Evolutionary conservation across 2,888 invertebrate species (phyloP).

Genomic region (Tholera decimalis): DNA sequence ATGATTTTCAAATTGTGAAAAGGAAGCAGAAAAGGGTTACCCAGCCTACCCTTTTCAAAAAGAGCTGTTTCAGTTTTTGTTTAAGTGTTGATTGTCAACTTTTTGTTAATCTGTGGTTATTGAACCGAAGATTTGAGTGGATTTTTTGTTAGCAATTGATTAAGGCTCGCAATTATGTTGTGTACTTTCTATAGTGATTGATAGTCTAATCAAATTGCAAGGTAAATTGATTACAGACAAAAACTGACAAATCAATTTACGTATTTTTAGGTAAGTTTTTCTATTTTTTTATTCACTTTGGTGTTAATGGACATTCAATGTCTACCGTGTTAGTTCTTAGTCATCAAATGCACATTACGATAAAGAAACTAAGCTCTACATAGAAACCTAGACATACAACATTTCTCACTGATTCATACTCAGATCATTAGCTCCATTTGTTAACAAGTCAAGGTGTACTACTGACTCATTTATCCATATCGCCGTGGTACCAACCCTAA

Average conservation of each 20-base stretch:
- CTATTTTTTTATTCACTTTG: not conserved
- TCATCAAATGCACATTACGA: conserved; percentile 25
- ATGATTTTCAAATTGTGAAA: too few relatives aligned
- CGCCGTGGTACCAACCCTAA: conserved; percentile 32
- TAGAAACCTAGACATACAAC: conserved; percentile 27
- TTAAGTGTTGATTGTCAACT: not conserved
- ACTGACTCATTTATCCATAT: conserved; percentile 31
- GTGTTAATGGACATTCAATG: not conserved
- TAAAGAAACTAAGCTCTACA: conserved; percentile 16
- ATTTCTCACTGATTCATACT: conserved; percentile 45
- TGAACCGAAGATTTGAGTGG: conserved; percentile 21
- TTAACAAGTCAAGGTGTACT: conserved; percentile 49
- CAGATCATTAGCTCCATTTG: conserved; percentile 47
- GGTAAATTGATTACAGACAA: not conserved
- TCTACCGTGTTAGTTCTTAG: not conserved
- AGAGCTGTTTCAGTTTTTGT: not conserved
- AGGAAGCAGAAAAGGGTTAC: too few relatives aligned
- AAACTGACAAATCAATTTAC: not conserved
- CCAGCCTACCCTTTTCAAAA: not conserved
- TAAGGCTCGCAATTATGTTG: conserved; percentile 18
- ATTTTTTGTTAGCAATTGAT: conserved; percentile 35
- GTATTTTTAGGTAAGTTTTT: not conserved
- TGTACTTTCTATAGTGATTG: conserved; percentile 39
- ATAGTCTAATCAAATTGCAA: conserved; percentile 9
- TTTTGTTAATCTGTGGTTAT: conserved; percentile 40